phyloP scores from a whole-genome alignment of 2,888 invertebrate genomes.

The Brenthis daphne region DNA sequence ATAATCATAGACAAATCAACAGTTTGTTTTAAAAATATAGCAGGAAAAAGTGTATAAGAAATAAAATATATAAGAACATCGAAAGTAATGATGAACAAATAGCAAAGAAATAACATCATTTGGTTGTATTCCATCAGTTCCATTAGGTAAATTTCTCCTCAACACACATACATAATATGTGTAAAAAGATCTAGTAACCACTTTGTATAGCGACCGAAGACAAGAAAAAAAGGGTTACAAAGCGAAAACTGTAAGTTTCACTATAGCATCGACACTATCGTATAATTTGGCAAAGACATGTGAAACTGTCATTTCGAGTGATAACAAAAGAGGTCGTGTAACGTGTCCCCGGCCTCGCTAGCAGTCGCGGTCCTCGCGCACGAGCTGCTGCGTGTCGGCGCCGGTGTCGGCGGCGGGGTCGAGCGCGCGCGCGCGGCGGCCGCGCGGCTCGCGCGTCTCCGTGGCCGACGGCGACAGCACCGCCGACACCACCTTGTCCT shows the following conservation, averaged over 20 bases:
- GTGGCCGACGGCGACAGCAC: constrained; percentile 91
- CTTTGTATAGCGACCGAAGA: neutral
- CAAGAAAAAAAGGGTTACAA: neutral
- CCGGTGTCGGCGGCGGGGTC: constrained; percentile 94
- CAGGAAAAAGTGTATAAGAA: constrained; percentile 7
- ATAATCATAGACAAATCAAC: constrained; percentile 2
- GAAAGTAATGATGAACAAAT: constrained; percentile 12
- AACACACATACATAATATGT: neutral
- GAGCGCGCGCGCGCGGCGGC: constrained; percentile 87
- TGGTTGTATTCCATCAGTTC: constrained; percentile 9
- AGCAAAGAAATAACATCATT: constrained; percentile 15
- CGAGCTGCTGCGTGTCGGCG: constrained; percentile 94
- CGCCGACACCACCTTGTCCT: constrained; percentile 87
- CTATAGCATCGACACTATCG: neutral
- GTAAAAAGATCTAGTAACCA: neutral
- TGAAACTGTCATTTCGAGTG: neutral
- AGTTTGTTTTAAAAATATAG: constrained; percentile 10
- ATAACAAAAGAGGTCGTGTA: neutral
- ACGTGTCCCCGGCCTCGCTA: constrained; percentile 45
- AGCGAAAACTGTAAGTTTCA: neutral
- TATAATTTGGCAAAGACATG: no score
- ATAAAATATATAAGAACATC: constrained; percentile 9
- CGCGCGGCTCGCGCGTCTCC: constrained; percentile 88
- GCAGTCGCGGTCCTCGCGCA: constrained; percentile 90
- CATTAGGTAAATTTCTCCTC: neutral